Evolutionary conservation across 1,140 invertebrate genomes (phyloP).

Genomic region (Neomicropteryx cornuta): DNA sequence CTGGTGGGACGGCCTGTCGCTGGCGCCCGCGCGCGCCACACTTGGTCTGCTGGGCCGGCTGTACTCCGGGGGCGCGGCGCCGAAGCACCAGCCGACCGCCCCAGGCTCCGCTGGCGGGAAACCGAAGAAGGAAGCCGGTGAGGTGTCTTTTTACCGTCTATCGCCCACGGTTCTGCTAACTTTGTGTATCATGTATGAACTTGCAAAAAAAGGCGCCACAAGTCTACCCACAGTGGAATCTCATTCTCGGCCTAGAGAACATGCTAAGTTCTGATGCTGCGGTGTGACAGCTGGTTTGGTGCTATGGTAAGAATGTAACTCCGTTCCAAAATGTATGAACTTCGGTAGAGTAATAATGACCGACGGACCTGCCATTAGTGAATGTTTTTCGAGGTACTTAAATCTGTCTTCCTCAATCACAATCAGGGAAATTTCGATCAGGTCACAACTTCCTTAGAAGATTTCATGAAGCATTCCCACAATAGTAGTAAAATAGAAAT

Average conservation of each 20-base stretch:
- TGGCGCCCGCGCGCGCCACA: constrained; percentile 46
- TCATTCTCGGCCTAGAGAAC: constrained; percentile 4
- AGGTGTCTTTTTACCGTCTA: not conserved
- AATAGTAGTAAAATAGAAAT: too few species aligned
- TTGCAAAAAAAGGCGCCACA: not conserved
- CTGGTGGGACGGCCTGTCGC: constrained; percentile 60
- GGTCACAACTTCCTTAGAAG: too few species aligned
- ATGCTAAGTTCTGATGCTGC: too few species aligned
- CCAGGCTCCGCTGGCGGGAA: not conserved
- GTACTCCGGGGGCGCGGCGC: constrained; percentile 24
- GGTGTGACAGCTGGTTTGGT: too few species aligned
- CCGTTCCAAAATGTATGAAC: too few species aligned
- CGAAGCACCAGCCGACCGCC: constrained; percentile 6
- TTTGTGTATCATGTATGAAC: not conserved
- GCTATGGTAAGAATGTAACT: too few species aligned
- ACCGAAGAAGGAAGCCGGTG: not conserved
- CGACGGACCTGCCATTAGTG: too few species aligned
- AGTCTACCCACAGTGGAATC: not conserved
- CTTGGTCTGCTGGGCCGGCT: constrained; percentile 48
- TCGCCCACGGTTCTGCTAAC: not conserved
- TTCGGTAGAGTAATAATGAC: too few species aligned
- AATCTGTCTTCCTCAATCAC: too few species aligned
- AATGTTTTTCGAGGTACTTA: too few species aligned
- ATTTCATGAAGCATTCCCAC: too few species aligned
- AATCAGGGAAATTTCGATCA: too few species aligned